phyloP scores from a whole-genome alignment of 2,888 invertebrate species.

The Zootermopsis nevadensis region DNA sequence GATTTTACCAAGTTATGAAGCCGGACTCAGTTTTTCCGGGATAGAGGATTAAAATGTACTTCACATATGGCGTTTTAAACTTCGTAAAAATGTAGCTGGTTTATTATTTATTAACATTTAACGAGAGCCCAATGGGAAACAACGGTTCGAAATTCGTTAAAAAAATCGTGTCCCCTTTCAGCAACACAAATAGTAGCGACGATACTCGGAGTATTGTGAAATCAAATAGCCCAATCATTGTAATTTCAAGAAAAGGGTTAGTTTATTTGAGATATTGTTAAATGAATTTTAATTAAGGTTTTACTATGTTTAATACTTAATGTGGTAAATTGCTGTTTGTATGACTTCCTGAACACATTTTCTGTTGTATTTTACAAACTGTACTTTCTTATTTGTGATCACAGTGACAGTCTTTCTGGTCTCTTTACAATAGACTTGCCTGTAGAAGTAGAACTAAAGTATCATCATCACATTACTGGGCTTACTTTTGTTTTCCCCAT shows the following conservation, averaged over 20 bases:
- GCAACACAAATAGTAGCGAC: conserved; percentile 32
- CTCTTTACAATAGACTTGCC: too few relatives aligned
- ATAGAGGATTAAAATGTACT: neutral
- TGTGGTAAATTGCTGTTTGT: too few relatives aligned
- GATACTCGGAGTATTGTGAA: conserved; percentile 32
- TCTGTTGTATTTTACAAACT: too few relatives aligned
- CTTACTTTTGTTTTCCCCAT: too few relatives aligned
- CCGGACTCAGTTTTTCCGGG: neutral
- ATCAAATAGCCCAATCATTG: conserved; percentile 48
- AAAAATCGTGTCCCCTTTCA: conserved; percentile 52
- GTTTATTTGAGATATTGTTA: conserved; percentile 11
- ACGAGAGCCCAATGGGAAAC: conserved; percentile 51
- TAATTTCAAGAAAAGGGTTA: conserved; percentile 55
- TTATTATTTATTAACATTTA: neutral
- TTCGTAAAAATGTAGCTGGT: neutral
- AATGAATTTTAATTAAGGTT: neutral
- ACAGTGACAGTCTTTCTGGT: too few relatives aligned
- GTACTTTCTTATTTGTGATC: too few relatives aligned
- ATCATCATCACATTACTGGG: too few relatives aligned
- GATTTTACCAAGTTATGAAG: neutral
- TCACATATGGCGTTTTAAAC: neutral
- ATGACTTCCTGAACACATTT: too few relatives aligned
- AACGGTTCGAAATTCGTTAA: conserved; percentile 54
- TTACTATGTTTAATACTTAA: too few relatives aligned
- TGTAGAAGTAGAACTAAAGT: too few relatives aligned